Percentiles rank a stretch among this genome's conserved stretches.
Conservation (phyloP, 2,888 invertebrate species). For the Rhingia rostrata region DNA sequence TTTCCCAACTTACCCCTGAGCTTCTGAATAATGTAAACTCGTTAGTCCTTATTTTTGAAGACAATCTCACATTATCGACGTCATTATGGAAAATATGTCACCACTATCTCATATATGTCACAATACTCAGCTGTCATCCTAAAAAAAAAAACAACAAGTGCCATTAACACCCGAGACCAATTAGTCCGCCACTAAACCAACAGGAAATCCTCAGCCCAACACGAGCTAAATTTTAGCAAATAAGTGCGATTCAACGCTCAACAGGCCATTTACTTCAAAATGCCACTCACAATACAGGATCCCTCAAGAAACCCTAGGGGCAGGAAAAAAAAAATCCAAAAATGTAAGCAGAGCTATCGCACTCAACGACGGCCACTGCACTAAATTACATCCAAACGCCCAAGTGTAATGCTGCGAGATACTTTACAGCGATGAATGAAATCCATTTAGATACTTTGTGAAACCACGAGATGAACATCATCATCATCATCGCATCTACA, state of each 20-base stretch:
- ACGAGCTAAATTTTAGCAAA: slow-evolving; percentile 19
- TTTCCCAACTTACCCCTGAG: too few relatives aligned
- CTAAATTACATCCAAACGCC: slow-evolving; percentile 12
- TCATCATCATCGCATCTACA: slow-evolving; percentile 7
- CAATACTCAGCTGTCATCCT: too few relatives aligned
- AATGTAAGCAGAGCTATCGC: not conserved
- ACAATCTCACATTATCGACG: too few relatives aligned
- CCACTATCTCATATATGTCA: too few relatives aligned
- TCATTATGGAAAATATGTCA: too few relatives aligned
- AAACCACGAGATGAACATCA: slow-evolving; percentile 31
- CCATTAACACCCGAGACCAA: not conserved
- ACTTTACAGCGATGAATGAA: slow-evolving; percentile 65
- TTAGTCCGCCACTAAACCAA: not conserved
- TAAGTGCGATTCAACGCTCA: not conserved
- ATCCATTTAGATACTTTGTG: slow-evolving; percentile 51
- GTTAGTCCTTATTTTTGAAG: too few relatives aligned
- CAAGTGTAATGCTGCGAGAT: slow-evolving; percentile 26
- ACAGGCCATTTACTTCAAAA: slow-evolving; percentile 1
- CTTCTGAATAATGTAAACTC: too few relatives aligned
- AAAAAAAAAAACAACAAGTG: too few relatives aligned
- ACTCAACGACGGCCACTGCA: slow-evolving; percentile 18
- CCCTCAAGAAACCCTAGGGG: slow-evolving; percentile 17
- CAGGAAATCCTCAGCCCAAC: not conserved
- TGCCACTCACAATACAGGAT: not conserved
- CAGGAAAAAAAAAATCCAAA: too few relatives aligned